A percentile compares a stretch with the other conserved stretches of the same genome.
Evolutionary conservation across 2,113 vertebrate species (phyloP).

Genomic region (Setophaga kirtlandii): DNA sequence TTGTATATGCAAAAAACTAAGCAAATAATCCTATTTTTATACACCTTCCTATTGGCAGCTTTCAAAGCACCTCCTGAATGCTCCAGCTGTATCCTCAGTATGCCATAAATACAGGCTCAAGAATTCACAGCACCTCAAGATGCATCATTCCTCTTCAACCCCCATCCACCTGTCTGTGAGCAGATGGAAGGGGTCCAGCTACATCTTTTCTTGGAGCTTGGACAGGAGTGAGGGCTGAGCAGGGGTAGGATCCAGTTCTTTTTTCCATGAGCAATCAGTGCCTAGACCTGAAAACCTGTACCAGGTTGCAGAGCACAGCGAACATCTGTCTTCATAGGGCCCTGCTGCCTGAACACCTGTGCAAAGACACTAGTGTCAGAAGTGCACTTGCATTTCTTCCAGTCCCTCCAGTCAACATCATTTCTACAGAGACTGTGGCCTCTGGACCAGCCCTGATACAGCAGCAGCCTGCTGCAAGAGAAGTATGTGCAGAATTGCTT

Average conservation of each 20-base stretch:
- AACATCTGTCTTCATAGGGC: background rate
- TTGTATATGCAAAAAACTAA: background rate
- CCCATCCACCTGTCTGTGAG: too few species aligned
- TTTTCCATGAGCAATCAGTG: background rate
- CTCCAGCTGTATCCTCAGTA: background rate
- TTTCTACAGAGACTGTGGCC: background rate
- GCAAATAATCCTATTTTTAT: background rate
- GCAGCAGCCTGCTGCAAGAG: background rate
- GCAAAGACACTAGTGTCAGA: background rate
- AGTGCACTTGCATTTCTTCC: background rate
- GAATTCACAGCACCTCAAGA: background rate
- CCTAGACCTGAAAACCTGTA: background rate
- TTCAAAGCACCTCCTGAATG: background rate
- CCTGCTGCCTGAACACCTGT: background rate
- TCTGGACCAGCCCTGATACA: background rate
- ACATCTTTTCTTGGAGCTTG: background rate
- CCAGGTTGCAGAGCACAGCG: background rate
- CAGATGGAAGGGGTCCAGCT: background rate
- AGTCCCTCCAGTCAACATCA: background rate
- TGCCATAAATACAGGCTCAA: background rate
- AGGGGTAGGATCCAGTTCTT: background rate
- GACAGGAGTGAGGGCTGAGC: accelerated
- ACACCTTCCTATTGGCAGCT: background rate
- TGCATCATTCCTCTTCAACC: accelerated
- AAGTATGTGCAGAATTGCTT: background rate